Base-by-base conservation (phyloP, 2,113 vertebrate species). In the Lycocorax pyrrhopterus region DNA sequence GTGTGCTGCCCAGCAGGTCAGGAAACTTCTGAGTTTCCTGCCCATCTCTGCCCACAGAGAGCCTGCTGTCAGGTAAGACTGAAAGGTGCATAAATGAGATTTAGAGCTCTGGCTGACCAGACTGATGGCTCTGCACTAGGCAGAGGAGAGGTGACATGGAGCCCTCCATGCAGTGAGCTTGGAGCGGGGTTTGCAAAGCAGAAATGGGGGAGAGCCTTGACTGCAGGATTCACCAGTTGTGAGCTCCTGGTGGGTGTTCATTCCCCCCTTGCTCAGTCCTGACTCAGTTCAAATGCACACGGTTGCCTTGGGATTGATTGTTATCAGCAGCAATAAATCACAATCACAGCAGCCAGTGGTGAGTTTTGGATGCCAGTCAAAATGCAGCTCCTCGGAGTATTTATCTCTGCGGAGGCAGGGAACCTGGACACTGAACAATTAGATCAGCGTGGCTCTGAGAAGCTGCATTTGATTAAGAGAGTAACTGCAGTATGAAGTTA, bases 381-480 rank as follows among this genome's bases (percentile, higher is more conserved):
- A 74, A 90, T 12, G 56, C 44, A 74, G 88, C 90, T 90, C 78
- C 89, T 90, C 0, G 0, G 85, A 88, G 84, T 23, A 52, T 88
- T 92, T 93, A 73, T 91, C 85, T 41, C 76, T 25, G 64, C 11
- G 1, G 46, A 84, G 69, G 22, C 86, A 92, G 75, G 60, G 83
- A 89, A 68, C 85, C 47, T 89, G 94, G 88, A 56, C 76, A 8
- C 12, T 81, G 93, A 95, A 41, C 88, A 72, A 82, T 90, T 77
- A 86, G 62, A 77, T 69, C 89, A 62, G 47, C 1, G 4, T 58
- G 78, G 71, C 75, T 79, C 81, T 90, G 67, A 43, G 90, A 91
- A 93, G 90, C 46, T 93, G 95, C 71, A n/a, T 90, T 95, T 85
- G 93, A 93, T 95, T 90, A 90, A 91, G 78, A 47, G 71, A 73